These are phyloP conservation scores for Ciconia nigra DNA, from an alignment of 2,797 vertebrate species.

Conservation along the genomic window DNA sequence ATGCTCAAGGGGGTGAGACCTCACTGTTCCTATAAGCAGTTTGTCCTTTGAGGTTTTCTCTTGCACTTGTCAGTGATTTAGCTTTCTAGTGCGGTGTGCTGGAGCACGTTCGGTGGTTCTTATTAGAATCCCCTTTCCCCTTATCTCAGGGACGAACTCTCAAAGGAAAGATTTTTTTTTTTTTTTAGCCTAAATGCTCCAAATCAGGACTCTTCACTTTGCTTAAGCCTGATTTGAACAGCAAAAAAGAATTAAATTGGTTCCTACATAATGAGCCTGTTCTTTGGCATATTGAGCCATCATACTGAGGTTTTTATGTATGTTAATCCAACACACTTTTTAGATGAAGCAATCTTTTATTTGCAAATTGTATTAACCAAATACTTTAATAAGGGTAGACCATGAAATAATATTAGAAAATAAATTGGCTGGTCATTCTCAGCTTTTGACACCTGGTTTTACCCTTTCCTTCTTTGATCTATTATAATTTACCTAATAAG, in stretches of 20 bases:
- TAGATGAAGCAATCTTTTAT: not conserved
- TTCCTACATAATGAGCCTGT: not conserved
- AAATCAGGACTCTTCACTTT: not conserved
- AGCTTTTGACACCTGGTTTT: conserved; percentile 51
- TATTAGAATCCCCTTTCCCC: not conserved
- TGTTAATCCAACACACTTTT: not conserved
- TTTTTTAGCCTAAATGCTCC: not conserved
- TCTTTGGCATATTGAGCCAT: not conserved
- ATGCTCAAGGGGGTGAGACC: not conserved
- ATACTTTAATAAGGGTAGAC: not conserved
- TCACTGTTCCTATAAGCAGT: not conserved
- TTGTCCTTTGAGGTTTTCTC: conserved; percentile 2
- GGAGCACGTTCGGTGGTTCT: not conserved
- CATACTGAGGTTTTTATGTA: not conserved
- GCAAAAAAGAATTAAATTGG: not conserved
- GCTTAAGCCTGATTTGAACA: not conserved
- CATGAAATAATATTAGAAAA: conserved; percentile 40
- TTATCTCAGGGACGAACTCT: not conserved
- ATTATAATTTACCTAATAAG: conserved; percentile 55
- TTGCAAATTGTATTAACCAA: conserved; percentile 28
- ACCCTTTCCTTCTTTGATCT: conserved; percentile 39
- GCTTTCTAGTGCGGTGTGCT: not conserved
- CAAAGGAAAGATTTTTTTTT: not conserved
- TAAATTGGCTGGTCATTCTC: conserved; percentile 38
- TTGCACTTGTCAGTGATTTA: not conserved